Conservation (phyloP, 2,888 invertebrate genomes). For the Diplolepis rosae region DNA sequence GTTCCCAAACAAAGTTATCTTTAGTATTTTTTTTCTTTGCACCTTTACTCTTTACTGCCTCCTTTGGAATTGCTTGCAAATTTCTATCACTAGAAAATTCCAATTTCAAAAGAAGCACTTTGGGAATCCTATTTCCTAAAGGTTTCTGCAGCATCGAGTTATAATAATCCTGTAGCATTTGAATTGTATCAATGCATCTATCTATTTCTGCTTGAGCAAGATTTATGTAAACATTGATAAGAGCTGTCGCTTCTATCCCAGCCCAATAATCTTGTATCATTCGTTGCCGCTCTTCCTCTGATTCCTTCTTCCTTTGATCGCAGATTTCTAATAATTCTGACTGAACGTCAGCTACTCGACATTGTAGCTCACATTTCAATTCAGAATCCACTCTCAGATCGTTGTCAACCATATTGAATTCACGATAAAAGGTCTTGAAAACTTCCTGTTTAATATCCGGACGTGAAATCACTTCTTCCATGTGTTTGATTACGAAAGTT, state of each 20-base stretch:
- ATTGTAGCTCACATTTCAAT: constrained; percentile 80
- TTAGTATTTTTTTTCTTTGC: constrained; percentile 28
- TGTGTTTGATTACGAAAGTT: constrained; percentile 76
- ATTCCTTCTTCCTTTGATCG: constrained; percentile 76
- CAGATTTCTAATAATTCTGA: constrained; percentile 76
- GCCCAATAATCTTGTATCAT: constrained; percentile 78
- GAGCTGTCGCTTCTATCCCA: constrained; percentile 75
- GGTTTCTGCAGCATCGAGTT: constrained; percentile 26
- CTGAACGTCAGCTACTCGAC: constrained; percentile 76
- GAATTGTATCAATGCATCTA: constrained; percentile 74
- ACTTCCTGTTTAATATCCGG: constrained; percentile 78
- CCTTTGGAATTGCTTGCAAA: background rate
- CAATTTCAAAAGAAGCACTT: background rate
- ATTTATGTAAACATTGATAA: constrained; percentile 77
- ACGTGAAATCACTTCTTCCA: constrained; percentile 76
- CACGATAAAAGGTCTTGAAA: constrained; percentile 77
- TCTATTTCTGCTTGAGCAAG: constrained; percentile 80
- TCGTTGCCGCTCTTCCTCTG: constrained; percentile 75
- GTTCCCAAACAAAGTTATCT: constrained; percentile 29
- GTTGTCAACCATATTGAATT: constrained; percentile 78
- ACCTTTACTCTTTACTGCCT: background rate
- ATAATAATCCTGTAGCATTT: constrained; percentile 74
- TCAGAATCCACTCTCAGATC: constrained; percentile 77
- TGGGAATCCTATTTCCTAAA: background rate
- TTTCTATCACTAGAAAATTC: background rate